A percentile compares a stretch with the other conserved stretches of the same genome.
These are phyloP conservation scores for Platycercus adscitus DNA, from an alignment of 2,113 vertebrate genomes.

Conservation along the genomic window DNA sequence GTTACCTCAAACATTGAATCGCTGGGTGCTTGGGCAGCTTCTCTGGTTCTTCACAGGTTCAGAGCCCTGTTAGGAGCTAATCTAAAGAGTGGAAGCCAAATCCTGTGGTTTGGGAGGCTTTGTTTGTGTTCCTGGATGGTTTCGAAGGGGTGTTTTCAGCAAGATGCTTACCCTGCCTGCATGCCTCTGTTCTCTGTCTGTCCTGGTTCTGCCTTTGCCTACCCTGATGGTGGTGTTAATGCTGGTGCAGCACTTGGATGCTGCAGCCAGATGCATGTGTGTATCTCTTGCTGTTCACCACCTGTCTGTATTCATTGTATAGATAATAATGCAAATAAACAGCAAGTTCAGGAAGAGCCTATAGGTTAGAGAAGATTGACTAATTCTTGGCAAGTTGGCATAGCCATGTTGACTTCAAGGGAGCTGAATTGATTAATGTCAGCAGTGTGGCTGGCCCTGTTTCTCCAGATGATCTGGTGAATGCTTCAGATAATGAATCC, in stretches of 20 bases:
- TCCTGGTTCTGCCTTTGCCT: not conserved
- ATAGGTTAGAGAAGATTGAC: not conserved
- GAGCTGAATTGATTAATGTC: not conserved
- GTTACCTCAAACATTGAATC: not conserved
- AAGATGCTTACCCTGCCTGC: not conserved
- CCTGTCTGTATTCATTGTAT: not conserved
- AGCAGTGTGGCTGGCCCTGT: not conserved
- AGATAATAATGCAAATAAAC: not conserved
- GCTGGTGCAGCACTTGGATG: not conserved
- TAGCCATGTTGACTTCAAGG: not conserved
- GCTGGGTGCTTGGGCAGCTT: not conserved
- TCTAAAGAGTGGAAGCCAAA: not conserved
- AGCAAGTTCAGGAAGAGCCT: not conserved
- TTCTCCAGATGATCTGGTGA: conserved; percentile 22
- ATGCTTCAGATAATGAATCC: not conserved
- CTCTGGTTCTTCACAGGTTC: not conserved
- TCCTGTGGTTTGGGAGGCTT: not conserved
- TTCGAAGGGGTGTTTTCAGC: not conserved
- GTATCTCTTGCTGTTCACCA: not conserved
- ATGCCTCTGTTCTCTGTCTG: not conserved
- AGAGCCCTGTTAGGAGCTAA: not conserved
- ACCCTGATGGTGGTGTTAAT: not conserved
- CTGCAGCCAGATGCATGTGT: too few relatives aligned
- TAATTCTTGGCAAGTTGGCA: conserved; percentile 29
- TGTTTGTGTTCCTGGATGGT: not conserved